Evolutionary conservation across 2,113 vertebrate genomes (phyloP), one percentile per base, ranked within the genome.

Genomic region (Caretta caretta): DNA sequence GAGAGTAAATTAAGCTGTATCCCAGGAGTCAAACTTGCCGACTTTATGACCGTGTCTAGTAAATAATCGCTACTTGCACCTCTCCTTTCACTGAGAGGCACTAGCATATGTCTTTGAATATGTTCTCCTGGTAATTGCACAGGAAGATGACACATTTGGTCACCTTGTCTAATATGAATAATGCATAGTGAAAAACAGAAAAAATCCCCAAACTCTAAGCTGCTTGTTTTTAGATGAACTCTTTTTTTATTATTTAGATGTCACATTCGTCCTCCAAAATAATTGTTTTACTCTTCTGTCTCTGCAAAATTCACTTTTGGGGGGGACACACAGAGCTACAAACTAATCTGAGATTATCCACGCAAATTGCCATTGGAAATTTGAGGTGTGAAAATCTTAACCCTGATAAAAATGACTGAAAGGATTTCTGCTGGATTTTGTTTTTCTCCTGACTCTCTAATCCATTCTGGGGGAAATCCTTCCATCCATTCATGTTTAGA

Each of bases 41-140:
- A 97, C 97, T 96, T 97, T 97, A 95, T 96, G 97, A 97, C 96
- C 96, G 81, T 90, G 92, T 94, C 92, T 96, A 91, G 95, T 96
- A 97, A 96, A 98, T 97, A 96, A 97, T 96, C 80, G 80, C 87
- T 91, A 96, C 95, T 98, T 94, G 94, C 94, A 92, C 96, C 92
- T 96, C 96, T 95, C 94, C 96, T 97, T 97, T 93, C 96, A 96
- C 96, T 97, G 94, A 96, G 97, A 97, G 96, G 92, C 97, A 94
- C 97, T 42, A 95, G 97, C 91, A 96, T 95, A 97, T 97, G 93
- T 93, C 95, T 97, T 96, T 97, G 96, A 97, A 96, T 97, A 93
- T 95, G 96, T 94, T 97, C 93, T 97, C 86, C 94, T 92, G 94
- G 92, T 97, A 97, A 97, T 96, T 97, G 96, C 96, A 46, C 90